Evolutionary conservation across 2,888 invertebrate genomes (phyloP).

Genomic region (Pseudococcus viburni): DNA sequence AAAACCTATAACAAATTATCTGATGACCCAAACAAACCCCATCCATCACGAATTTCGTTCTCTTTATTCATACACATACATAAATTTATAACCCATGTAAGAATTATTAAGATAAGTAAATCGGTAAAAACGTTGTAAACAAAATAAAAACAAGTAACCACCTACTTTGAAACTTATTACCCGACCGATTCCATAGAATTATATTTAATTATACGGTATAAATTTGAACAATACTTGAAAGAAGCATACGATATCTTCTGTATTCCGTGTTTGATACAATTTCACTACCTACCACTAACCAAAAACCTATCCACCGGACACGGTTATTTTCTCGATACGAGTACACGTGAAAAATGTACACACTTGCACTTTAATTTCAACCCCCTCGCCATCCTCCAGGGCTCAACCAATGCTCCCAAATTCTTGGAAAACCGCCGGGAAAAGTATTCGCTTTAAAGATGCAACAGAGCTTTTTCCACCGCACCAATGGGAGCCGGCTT

Average conservation of each 20-base stretch:
- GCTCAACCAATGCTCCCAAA: background rate
- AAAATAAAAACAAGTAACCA: conserved; percentile 49
- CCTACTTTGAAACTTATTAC: conserved; percentile 32
- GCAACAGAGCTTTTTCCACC: conserved; percentile 18
- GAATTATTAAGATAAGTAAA: conserved; percentile 5
- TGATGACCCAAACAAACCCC: conserved; percentile 7
- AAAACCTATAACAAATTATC: background rate
- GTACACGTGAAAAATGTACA: conserved; percentile 27
- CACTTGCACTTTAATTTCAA: background rate
- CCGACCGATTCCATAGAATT: conserved; percentile 9
- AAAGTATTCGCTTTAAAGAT: conserved; percentile 1
- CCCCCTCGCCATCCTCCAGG: background rate
- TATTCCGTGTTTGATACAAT: conserved; percentile 15
- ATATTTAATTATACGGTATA: conserved; percentile 30
- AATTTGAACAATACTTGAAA: conserved; percentile 33
- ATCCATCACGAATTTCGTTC: conserved; percentile 40
- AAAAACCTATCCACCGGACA: background rate
- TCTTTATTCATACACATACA: background rate
- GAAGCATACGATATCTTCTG: conserved; percentile 17
- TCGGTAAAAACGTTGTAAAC: background rate
- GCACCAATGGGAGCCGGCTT: background rate
- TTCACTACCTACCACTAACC: background rate
- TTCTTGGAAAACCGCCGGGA: background rate
- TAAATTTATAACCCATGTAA: conserved; percentile 10
- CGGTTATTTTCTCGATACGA: conserved; percentile 5